phyloP scores from a whole-genome alignment of 2,797 vertebrate genomes.

The Echiichthys vipera region DNA sequence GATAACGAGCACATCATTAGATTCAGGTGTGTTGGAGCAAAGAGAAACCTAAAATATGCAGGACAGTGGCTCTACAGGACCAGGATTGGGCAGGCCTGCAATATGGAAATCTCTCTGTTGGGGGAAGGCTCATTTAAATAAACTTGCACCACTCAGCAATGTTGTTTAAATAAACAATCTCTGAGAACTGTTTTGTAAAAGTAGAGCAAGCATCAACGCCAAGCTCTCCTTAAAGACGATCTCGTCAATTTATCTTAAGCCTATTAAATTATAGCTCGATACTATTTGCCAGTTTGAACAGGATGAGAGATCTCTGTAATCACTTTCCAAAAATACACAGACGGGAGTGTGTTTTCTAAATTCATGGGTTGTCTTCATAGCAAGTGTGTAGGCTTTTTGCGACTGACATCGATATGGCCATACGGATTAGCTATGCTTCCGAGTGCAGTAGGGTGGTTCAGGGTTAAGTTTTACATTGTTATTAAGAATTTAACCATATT shows the following conservation, averaged over 20 bases:
- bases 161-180: constrained; percentile 6
- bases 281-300: constrained; percentile 12
- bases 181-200: background rate
- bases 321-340: constrained; percentile 15
- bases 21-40: too few species aligned
- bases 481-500: background rate
- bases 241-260: background rate
- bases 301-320: constrained; percentile 3
- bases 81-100: too few species aligned
- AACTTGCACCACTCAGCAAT: background rate
- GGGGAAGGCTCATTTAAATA: background rate
- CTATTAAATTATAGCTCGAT: background rate
- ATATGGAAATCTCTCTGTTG: constrained; percentile 33
- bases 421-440: background rate
- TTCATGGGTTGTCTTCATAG: background rate
- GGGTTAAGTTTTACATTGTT: background rate
- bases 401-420: too few species aligned
- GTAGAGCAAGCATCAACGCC: background rate
- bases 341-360: background rate
- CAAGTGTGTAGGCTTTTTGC: background rate
- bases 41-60: too few species aligned
- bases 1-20: too few species aligned
- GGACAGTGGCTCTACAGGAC: too few species aligned
- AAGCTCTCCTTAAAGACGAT: constrained; percentile 1
- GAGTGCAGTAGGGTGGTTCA: background rate